These are phyloP conservation scores for Apteryx mantelli DNA, from an alignment of 2,113 vertebrate species.

Conservation along the genomic window DNA sequence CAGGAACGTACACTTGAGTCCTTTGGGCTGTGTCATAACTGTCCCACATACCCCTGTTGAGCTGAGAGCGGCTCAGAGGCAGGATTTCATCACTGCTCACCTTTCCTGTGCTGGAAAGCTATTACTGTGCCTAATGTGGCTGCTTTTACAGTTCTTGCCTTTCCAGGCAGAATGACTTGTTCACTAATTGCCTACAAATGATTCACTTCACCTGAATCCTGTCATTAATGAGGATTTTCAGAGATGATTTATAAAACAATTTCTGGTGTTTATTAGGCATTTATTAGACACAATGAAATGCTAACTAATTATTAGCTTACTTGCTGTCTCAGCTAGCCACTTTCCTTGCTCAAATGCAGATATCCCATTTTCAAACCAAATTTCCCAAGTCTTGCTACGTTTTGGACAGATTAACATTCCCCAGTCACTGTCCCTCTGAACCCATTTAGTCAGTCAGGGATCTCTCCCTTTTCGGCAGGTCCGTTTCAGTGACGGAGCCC, in stretches of 20 bases:
- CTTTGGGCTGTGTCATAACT: not conserved
- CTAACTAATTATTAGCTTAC: not conserved
- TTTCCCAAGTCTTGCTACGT: not conserved
- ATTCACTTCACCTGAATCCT: not conserved
- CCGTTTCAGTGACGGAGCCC: not conserved
- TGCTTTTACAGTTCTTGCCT: accelerated
- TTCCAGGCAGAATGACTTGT: not conserved
- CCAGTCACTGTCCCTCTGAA: not conserved
- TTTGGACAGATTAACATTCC: not conserved
- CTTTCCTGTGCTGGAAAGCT: not conserved
- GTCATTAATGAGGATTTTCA: not conserved
- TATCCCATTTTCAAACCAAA: not conserved
- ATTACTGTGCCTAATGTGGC: not conserved
- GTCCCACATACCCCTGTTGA: not conserved
- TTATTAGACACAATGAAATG: not conserved
- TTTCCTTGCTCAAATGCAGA: not conserved
- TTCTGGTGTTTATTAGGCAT: not conserved
- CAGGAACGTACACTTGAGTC: not conserved
- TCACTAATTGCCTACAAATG: not conserved
- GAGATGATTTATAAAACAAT: not conserved
- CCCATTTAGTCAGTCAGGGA: not conserved
- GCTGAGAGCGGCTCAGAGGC: not conserved
- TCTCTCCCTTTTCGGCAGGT: not conserved
- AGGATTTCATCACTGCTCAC: not conserved
- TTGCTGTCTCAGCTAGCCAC: not conserved